Conservation (phyloP, 2,888 invertebrate species). For the Dysmachus trigonus region DNA sequence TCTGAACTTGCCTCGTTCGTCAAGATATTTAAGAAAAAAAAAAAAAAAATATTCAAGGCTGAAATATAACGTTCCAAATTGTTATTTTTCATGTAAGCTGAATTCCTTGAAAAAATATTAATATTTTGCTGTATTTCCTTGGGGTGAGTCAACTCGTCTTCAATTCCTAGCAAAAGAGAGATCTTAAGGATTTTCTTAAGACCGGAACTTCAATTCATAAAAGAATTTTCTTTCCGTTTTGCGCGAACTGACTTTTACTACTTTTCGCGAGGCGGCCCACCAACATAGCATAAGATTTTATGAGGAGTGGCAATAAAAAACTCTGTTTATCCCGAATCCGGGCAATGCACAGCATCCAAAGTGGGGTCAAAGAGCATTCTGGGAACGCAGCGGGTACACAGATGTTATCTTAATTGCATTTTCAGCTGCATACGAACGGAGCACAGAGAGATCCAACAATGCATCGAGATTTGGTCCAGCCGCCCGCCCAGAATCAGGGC, state of each 20-base stretch:
- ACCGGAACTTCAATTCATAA: background rate
- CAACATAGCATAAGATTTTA: background rate
- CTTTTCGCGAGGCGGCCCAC: background rate
- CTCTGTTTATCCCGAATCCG: background rate
- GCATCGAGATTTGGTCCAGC: background rate
- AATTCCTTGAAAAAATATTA: background rate
- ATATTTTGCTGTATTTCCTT: background rate
- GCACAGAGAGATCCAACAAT: background rate
- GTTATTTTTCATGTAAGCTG: background rate
- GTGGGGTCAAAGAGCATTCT: background rate
- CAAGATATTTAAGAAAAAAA: background rate
- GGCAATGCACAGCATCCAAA: background rate
- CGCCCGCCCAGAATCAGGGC: background rate
- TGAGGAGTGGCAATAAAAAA: background rate
- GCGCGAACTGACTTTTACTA: background rate
- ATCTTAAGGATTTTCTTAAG: background rate
- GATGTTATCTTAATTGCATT: slow-evolving; percentile 24
- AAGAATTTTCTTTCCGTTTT: background rate
- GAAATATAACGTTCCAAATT: background rate
- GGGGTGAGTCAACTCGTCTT: background rate
- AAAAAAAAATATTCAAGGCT: background rate
- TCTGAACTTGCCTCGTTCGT: background rate
- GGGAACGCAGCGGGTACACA: background rate
- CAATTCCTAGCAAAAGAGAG: background rate
- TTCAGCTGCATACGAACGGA: background rate